Evolutionary conservation across 2,888 invertebrate species (phyloP).

Genomic region (Drosophila paracracens): DNA sequence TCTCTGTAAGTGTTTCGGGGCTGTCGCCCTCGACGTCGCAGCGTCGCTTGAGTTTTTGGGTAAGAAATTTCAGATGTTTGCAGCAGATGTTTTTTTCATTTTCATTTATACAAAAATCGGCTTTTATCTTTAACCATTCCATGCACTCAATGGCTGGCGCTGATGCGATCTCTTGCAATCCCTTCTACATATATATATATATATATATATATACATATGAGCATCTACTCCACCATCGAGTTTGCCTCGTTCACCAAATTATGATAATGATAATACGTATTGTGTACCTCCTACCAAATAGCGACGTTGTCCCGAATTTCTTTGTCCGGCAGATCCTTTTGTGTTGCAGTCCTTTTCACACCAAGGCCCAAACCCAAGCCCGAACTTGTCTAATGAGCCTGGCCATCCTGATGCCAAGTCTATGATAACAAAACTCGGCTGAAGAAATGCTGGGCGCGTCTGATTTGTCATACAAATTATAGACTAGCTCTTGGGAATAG

Average conservation of each 20-base stretch:
- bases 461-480: constrained; percentile 62
- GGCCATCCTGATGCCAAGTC: constrained; percentile 48
- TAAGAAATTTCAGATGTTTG: constrained; percentile 65
- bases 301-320: constrained; percentile 6
- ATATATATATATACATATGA: constrained; percentile 11
- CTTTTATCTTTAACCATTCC: constrained; percentile 61
- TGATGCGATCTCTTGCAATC: constrained; percentile 58
- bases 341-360: constrained; percentile 60
- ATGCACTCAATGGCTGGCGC: constrained; percentile 50
- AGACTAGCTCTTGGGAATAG: constrained; percentile 17
- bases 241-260: constrained; percentile 55
- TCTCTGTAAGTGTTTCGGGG: not conserved
- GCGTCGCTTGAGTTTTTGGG: constrained; percentile 36
- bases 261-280: constrained; percentile 62
- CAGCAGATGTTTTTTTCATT: constrained; percentile 67
- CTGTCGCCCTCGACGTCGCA: constrained; percentile 29
- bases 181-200: constrained; percentile 2
- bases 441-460: constrained; percentile 47
- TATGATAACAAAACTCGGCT: constrained; percentile 38
- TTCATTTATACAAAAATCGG: constrained; percentile 54
- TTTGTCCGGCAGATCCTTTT: constrained; percentile 49
- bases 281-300: constrained; percentile 30
- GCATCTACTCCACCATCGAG: constrained; percentile 20
- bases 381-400: constrained; percentile 53
- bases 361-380: constrained; percentile 16